Evolutionary conservation across 1,140 invertebrate species (phyloP).

Genomic region (Saccostrea glomerata): DNA sequence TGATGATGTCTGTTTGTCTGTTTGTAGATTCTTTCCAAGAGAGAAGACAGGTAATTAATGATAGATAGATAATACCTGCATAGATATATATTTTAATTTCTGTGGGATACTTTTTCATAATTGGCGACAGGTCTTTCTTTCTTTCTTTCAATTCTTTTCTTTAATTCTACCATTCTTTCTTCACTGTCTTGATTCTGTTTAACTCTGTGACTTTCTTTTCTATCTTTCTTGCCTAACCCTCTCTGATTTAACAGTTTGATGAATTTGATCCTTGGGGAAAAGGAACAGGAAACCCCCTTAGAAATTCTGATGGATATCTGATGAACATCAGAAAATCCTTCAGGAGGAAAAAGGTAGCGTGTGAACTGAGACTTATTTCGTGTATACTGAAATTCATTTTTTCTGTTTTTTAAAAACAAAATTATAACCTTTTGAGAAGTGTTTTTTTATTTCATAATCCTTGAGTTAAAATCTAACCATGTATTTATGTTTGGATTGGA

Average conservation of each 20-base stretch:
- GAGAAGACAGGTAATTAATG: constrained; percentile 44
- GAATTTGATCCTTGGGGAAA: constrained; percentile 65
- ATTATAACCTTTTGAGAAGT: background rate
- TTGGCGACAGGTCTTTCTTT: background rate
- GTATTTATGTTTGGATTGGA: too few species aligned
- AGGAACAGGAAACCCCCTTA: constrained; percentile 55
- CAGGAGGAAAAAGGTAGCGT: constrained; percentile 20
- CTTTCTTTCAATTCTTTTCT: background rate
- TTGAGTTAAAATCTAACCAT: too few species aligned
- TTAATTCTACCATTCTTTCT: background rate
- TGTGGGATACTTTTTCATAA: too few species aligned
- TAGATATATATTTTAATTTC: too few species aligned
- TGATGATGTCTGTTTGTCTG: background rate
- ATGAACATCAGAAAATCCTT: constrained; percentile 30
- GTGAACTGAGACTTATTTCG: background rate
- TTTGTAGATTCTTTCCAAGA: constrained; percentile 51
- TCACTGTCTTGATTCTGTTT: constrained; percentile 28
- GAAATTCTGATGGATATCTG: constrained; percentile 49
- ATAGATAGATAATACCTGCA: background rate
- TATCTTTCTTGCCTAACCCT: constrained; percentile 47
- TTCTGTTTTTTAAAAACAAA: too few species aligned
- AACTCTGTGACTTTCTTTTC: constrained; percentile 14
- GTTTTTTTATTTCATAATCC: too few species aligned
- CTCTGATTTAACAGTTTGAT: constrained; percentile 48
- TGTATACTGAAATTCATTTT: background rate